These are phyloP conservation scores for Mandrillus leucophaeus DNA, from an alignment of 2,113 vertebrate species.

Conservation along the genomic window DNA sequence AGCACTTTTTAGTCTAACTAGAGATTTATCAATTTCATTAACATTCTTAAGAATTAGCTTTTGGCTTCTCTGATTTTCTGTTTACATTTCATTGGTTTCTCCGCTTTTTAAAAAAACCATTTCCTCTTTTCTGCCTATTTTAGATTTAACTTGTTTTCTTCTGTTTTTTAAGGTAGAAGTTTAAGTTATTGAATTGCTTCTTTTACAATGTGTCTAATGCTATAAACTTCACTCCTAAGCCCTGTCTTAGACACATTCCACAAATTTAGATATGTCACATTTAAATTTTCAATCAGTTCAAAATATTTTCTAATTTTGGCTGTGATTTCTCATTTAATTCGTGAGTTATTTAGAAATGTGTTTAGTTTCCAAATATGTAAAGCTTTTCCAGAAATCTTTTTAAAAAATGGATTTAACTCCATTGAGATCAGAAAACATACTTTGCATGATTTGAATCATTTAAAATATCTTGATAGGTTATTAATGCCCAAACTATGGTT, in stretches of 20 bases:
- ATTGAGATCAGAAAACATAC: not conserved
- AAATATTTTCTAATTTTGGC: slow-evolving; percentile 19
- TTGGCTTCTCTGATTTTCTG: not conserved
- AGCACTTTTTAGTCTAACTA: not conserved
- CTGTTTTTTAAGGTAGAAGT: not conserved
- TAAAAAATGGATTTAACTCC: not conserved
- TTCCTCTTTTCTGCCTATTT: not conserved
- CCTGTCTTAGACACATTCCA: not conserved
- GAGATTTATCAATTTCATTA: not conserved
- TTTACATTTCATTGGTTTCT: not conserved
- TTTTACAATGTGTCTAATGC: not conserved
- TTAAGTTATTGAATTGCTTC: not conserved
- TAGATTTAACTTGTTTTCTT: not conserved
- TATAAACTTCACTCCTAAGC: not conserved
- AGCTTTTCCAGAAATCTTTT: not conserved
- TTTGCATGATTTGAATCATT: not conserved
- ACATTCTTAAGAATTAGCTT: not conserved
- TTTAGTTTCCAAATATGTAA: not conserved
- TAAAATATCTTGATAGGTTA: not conserved
- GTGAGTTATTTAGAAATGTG: not conserved
- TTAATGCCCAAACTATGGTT: not conserved
- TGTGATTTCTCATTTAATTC: not conserved
- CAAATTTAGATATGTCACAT: not conserved
- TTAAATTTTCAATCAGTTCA: not conserved
- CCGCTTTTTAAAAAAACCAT: not conserved